phyloP scores from a whole-genome alignment of 2,113 vertebrate species.

The Miniopterus natalensis region DNA sequence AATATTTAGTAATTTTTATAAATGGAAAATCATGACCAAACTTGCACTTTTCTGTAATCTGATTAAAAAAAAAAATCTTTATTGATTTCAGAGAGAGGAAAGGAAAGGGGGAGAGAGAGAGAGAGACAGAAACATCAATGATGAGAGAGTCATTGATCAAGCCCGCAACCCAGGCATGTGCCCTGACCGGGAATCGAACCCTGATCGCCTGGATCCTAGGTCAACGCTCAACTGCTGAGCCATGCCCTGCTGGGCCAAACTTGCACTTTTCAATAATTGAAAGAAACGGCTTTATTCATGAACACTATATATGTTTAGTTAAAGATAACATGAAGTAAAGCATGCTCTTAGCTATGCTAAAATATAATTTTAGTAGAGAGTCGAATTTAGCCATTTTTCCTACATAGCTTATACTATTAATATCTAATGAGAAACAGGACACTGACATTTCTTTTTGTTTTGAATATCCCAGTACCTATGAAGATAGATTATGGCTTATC shows the following conservation, averaged over 20 bases:
- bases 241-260: neutral
- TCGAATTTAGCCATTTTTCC: neutral
- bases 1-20: neutral
- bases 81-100: no score
- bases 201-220: no score
- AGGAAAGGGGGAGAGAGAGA: no score
- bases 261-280: neutral
- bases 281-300: neutral
- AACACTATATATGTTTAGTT: neutral
- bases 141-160: no score
- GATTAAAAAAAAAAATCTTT: no score
- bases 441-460: neutral
- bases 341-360: neutral
- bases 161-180: no score
- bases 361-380: neutral
- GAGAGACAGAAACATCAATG: no score
- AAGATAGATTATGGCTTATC: neutral
- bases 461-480: neutral
- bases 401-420: neutral
- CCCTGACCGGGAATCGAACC: no score
- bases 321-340: neutral
- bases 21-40: neutral
- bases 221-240: no score
- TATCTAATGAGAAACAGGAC: neutral
- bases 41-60: neutral